Conservation (phyloP, 1,140 invertebrate genomes). For the Papilio polytes region DNA sequence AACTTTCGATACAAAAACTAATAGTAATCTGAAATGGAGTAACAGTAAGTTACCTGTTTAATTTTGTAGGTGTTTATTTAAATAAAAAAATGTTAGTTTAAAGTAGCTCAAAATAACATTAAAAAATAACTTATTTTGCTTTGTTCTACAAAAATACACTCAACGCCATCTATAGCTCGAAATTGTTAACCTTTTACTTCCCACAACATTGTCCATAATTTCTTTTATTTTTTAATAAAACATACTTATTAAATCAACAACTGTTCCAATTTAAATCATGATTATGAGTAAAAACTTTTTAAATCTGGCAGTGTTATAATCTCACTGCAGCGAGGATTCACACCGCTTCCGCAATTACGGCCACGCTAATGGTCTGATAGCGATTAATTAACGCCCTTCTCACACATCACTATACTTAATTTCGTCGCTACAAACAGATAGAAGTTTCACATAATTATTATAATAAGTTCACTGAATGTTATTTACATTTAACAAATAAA, state of each 20-base stretch:
- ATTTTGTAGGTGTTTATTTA: too few species aligned
- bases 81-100: too few species aligned
- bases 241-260: not conserved
- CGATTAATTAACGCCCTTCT: not conserved
- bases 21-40: too few species aligned
- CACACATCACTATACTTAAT: not conserved
- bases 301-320: not conserved
- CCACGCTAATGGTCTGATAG: not conserved
- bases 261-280: not conserved
- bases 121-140: too few species aligned
- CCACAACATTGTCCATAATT: not conserved
- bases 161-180: not conserved
- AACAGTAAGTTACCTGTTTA: too few species aligned
- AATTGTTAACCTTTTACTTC: not conserved
- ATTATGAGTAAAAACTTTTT: not conserved
- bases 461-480: not conserved
- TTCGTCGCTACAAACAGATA: not conserved
- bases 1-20: too few species aligned
- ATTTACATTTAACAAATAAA: not conserved
- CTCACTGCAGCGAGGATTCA: constrained; percentile 7
- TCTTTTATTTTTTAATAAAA: not conserved
- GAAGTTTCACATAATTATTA: not conserved
- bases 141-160: not conserved
- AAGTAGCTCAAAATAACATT: too few species aligned
- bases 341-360: not conserved